Percentiles rank a stretch among this genome's conserved stretches.
Conservation (phyloP, 2,113 vertebrate genomes). For the Cyanoramphus novaezelandiae region DNA sequence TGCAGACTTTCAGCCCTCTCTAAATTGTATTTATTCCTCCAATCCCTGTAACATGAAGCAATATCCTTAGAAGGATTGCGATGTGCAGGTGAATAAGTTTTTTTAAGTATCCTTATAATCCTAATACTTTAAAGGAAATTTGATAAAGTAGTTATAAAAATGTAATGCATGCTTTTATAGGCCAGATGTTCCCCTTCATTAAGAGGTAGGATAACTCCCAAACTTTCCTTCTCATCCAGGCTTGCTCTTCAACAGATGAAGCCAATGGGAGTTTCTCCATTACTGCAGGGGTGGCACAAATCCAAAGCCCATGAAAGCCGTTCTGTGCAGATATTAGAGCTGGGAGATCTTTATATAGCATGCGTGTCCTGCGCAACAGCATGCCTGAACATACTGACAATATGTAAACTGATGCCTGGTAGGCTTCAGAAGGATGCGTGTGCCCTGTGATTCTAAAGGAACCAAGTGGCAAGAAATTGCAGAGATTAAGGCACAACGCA, state of each 20-base stretch:
- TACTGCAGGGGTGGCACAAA: background rate
- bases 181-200: background rate
- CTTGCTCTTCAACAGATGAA: background rate
- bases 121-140: background rate
- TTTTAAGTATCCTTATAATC: background rate
- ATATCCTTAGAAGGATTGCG: background rate
- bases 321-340: background rate
- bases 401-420: accelerated
- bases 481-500: background rate
- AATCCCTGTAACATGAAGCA: background rate
- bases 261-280: background rate
- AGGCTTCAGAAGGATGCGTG: accelerated
- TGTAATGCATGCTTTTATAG: background rate
- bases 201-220: background rate
- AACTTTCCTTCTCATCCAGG: background rate
- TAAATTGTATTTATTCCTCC: background rate
- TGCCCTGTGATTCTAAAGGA: background rate
- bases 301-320: background rate
- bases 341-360: background rate
- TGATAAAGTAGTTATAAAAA: background rate
- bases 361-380: accelerated
- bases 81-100: background rate
- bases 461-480: background rate
- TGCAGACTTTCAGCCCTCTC: background rate
- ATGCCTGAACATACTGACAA: background rate